Conservation (phyloP, 92 coral and sea anemone genomes). For the Diadumene lineata region DNA sequence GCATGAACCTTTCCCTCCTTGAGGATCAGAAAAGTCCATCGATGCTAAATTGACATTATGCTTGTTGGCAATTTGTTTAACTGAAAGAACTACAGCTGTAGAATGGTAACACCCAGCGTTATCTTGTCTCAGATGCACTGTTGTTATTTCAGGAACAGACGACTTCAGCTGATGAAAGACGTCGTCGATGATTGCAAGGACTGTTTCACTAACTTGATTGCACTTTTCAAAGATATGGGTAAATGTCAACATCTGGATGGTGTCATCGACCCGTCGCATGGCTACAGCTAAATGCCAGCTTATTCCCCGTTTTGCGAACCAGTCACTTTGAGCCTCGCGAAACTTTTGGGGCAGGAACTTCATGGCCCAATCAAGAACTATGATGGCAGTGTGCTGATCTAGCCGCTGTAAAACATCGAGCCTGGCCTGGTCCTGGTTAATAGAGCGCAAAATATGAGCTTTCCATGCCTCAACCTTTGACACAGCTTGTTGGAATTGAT, state of each 20-base stretch:
- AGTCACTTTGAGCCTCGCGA: slow-evolving; percentile 20
- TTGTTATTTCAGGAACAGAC: slow-evolving; percentile 30
- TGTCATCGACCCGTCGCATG: slow-evolving; percentile 17
- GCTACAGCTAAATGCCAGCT: slow-evolving; percentile 37
- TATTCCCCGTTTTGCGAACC: slow-evolving; percentile 38
- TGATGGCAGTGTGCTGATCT: slow-evolving; percentile 4
- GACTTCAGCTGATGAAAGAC: slow-evolving; percentile 22
- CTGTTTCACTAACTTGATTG: slow-evolving; percentile 39
- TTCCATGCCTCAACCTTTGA: slow-evolving; percentile 20
- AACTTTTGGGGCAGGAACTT: slow-evolving; percentile 28
- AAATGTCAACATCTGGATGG: slow-evolving; percentile 37
- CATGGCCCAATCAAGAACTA: slow-evolving; percentile 38
- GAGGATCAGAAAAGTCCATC: slow-evolving; percentile 57
- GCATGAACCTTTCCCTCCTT: slow-evolving; percentile 59
- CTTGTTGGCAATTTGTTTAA: slow-evolving; percentile 19
- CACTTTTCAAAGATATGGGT: slow-evolving; percentile 35
- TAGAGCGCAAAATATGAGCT: slow-evolving; percentile 24
- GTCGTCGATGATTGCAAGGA: slow-evolving; percentile 33
- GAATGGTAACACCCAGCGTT: slow-evolving; percentile 52
- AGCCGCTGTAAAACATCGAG: slow-evolving; percentile 18
- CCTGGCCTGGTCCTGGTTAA: slow-evolving; percentile 31
- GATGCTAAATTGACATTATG: slow-evolving; percentile 6
- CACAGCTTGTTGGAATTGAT: not conserved
- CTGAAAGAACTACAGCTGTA: not conserved
- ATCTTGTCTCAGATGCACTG: slow-evolving; percentile 32